Evolutionary conservation across 2,113 vertebrate species (phyloP), one percentile per base, ranked within the genome.

Genomic region (Rhizomys pruinosus): DNA sequence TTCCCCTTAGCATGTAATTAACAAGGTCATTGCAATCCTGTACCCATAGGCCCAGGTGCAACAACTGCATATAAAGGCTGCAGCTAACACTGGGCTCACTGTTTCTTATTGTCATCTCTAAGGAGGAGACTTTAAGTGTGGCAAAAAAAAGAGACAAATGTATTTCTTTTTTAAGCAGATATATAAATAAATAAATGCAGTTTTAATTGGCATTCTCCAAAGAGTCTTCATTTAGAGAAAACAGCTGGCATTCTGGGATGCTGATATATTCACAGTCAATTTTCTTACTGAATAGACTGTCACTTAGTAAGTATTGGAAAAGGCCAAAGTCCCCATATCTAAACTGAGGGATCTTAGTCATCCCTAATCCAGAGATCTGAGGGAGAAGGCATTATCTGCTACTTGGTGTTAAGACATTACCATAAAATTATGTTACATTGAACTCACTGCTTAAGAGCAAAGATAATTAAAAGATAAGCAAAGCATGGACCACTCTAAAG

Each of bases 171-270:
- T 80, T 76, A 92, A n/a, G 34, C 34, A 39, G 42, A 82, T 72
- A 69, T 63, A 82, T 52, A 89, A 90, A 61, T 64, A 85, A 74
- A 90, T 89, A 29, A 32, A 71, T 37, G 74, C 16, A 61, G 17
- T 52, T 85, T 93, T 93, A 82, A 89, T 34, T 86, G 90, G 22
- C 27, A 29, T 92, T 42, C 68, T 90, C 77, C 68, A 81, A 86
- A 85, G 27, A 86, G 79, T 61, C 15, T 76, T 68, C 39, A 11
- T 72, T 78, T 73, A 64, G 73, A 92, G 42, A 20, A 64, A 93
- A 73, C 69, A 79, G 69, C 81, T 79, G 81, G 57, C 44, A 72
- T 63, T 42, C n/a, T 66, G 57, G 52, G 86, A 10, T 17, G 11
- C 17, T 29, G 10, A n/a, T 87, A 4, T 25, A 7, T 92, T 42